Conservation (phyloP, 2,797 vertebrate genomes). For the Malacoraja senta region DNA sequence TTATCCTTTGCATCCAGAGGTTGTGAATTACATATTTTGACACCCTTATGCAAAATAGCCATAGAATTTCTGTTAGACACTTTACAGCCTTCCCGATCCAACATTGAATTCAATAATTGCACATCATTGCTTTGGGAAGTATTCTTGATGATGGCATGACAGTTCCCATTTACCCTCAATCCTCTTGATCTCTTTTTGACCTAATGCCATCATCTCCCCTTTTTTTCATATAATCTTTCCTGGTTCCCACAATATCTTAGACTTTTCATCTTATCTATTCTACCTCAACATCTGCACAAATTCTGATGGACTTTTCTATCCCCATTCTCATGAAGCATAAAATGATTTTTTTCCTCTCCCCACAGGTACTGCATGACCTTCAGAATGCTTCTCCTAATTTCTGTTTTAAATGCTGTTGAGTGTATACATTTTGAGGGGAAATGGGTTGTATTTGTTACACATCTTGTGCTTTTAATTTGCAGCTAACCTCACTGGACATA, state of each 20-base stretch:
- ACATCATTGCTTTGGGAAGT: too few relatives aligned
- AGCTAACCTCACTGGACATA: constrained; percentile 34
- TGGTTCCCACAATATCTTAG: background rate
- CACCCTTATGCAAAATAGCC: background rate
- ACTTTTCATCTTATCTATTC: background rate
- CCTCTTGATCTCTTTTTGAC: too few relatives aligned
- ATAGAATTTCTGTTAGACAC: too few relatives aligned
- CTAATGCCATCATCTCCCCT: too few relatives aligned
- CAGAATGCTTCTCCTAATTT: background rate
- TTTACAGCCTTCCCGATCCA: too few relatives aligned
- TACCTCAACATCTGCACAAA: background rate
- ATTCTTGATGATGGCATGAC: too few relatives aligned
- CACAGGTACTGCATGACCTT: background rate
- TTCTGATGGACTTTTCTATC: background rate
- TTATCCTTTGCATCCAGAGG: background rate
- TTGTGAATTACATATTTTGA: background rate
- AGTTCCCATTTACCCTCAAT: too few relatives aligned
- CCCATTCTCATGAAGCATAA: background rate
- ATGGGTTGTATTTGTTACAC: background rate
- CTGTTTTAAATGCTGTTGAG: background rate
- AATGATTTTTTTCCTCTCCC: background rate
- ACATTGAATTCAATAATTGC: too few relatives aligned
- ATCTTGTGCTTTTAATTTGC: background rate
- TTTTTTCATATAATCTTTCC: too few relatives aligned
- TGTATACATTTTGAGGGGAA: background rate